Base-by-base conservation (phyloP, 2,797 vertebrate genomes). In the Eulemur mongoz region DNA sequence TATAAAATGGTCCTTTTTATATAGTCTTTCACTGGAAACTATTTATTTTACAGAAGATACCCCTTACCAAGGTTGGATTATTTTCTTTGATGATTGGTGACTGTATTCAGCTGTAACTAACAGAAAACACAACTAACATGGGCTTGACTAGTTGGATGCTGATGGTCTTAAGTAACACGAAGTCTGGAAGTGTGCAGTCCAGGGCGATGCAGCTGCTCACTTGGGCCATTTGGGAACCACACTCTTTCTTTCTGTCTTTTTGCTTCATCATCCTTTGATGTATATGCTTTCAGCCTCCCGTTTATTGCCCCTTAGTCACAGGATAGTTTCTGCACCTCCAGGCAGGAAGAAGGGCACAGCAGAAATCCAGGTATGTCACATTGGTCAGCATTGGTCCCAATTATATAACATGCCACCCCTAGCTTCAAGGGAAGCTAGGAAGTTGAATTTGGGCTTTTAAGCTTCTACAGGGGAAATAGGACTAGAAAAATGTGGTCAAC, bases 1-100 rank as follows among this genome's bases (percentile, higher is more conserved):
- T 92, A 89, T 84, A 94, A 96, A 90, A 69, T 73, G 38, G 52
- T 87, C 69, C 79, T 92, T 95, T 95, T 95, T 43, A 93, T 87
- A 76, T 89, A 73, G 54, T 81, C 27, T 63, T 93, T 91, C 65
- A 93, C 38, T 91, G 79, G 63, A 86, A 86, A 72, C 14, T 59
- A 52, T 81, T 91, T 84, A 35, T 94, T 82, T 89, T 75, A 54
- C 4, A 30, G 50, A 81, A 89, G 72, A 89, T 69, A 25, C 6
- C 15, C n/a, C 54, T 79, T 81, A 43, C 15, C 23, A 23, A 69
- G 40, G 82, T 8, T 76, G 27, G 48, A 45, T 91, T 78, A 73
- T 80, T 91, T 90, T 78, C n/a, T 75, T 94, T n/a, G 79, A 57
- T 54, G 57, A 72, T 35, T 6, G 32, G 59, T 82, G 14, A 78